Evolutionary conservation across 2,797 vertebrate species (phyloP), one percentile per base, ranked within the genome.

Genomic region (Percopsis omiscomaycus): DNA sequence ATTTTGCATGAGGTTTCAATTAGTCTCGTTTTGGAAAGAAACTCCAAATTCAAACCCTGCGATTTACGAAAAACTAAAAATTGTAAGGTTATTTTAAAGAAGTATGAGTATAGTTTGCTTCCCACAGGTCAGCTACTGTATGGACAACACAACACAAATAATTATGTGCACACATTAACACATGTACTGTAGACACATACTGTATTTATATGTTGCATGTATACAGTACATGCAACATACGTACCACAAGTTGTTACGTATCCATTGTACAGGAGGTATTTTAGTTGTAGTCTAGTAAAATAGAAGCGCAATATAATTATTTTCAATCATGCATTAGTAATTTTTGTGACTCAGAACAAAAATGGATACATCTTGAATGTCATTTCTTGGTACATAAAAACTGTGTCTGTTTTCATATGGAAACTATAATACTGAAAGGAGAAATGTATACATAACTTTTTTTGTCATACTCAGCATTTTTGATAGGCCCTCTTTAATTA

Each of bases 281-380:
- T 29, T n/a, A 32, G 49, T 61, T 45, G 48, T 32, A 70, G 22
- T 47, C 45, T n/a, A 72, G 79, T 84, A 79, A 48, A 54, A 76
- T 81, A 68, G 77, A 84, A 79, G 74, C 88, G 86, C 67, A 77
- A 83, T 84, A 16, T 92, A 82, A 81, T 87, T 88, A 77, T 69
- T 81, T 57, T 85, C 72, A 83, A 76, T 80, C 80, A 77, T 79
- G 66, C 73, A 77, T 49, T 9, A 0, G 53, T 1, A 3, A 0
- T 28, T 16, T 70, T 54, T 54, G 52, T 54, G 22, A 22, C 22
- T 22, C 22, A 22, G 22, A 13, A 27, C 27, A 54, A 30, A 30
- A 11, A 78, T 71, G 78, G 75, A 85, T 61, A 63, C 84, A 80
- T 89, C 63, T 82, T 81, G 83, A 87, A 86, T 85, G 82, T 86